These are phyloP conservation scores for Mellilla xanthometata DNA, from an alignment of 2,888 invertebrate genomes.

Conservation along the genomic window DNA sequence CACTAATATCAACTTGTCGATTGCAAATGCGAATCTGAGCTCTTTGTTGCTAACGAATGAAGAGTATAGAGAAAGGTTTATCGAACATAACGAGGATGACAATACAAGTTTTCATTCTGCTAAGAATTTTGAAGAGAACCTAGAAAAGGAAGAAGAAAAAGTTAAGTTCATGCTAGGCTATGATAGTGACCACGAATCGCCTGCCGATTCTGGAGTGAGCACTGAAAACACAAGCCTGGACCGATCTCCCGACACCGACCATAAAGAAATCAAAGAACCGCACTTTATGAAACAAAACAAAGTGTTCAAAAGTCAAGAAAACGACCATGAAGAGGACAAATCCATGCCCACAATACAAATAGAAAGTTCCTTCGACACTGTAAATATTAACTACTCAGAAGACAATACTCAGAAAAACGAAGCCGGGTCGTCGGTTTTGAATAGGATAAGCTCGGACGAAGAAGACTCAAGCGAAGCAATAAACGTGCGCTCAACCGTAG, in stretches of 20 bases:
- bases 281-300: constrained; percentile 73
- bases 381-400: constrained; percentile 68
- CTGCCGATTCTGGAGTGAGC: constrained; percentile 86
- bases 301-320: constrained; percentile 45
- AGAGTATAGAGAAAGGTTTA: constrained; percentile 62
- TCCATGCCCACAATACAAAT: constrained; percentile 47
- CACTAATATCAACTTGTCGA: constrained; percentile 77
- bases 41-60: constrained; percentile 81
- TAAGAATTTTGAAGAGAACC: constrained; percentile 42
- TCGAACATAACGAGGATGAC: constrained; percentile 53
- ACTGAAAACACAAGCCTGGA: constrained; percentile 88
- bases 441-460: constrained; percentile 55
- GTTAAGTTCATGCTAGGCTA: constrained; percentile 76
- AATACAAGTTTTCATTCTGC: constrained; percentile 64
- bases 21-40: constrained; percentile 84
- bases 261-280: constrained; percentile 42
- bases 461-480: constrained; percentile 47
- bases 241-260: constrained; percentile 83
- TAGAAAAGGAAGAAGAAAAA: constrained; percentile 56
- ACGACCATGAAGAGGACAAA: constrained; percentile 22
- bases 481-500: constrained; percentile 20
- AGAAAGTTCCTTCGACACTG: constrained; percentile 66
- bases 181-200: constrained; percentile 75
- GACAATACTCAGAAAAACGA: constrained; percentile 63
- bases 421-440: constrained; percentile 57